Conservation (phyloP, 1,140 invertebrate genomes). For the Cotesia vestalis region DNA sequence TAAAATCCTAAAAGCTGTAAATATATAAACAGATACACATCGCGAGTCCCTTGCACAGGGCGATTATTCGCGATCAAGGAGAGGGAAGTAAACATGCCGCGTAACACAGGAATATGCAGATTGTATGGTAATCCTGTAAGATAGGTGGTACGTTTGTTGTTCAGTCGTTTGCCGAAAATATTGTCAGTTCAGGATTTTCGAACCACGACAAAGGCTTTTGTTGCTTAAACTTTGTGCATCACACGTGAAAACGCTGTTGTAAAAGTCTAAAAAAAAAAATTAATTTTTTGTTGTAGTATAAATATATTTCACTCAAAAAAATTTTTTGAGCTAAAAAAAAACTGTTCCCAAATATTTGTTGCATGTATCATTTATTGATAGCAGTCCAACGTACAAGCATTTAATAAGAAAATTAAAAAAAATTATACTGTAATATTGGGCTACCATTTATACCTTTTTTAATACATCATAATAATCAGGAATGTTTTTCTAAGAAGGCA, state of each 20-base stretch:
- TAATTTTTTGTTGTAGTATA: no score
- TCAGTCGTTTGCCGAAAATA: constrained; percentile 38
- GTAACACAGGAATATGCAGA: constrained; percentile 57
- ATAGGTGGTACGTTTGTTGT: constrained; percentile 56
- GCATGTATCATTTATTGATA: no score
- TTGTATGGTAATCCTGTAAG: constrained; percentile 60
- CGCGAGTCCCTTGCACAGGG: not conserved
- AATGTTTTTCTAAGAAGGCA: constrained; percentile 15
- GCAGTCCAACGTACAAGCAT: no score
- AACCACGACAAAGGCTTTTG: not conserved
- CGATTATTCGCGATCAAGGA: constrained; percentile 20
- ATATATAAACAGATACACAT: not conserved
- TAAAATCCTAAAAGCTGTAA: not conserved
- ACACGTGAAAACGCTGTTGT: no score
- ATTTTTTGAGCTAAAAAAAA: no score
- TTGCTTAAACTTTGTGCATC: not conserved
- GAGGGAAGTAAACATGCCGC: constrained; percentile 25
- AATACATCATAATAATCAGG: no score
- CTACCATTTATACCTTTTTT: not conserved
- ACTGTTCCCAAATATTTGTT: no score
- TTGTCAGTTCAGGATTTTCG: not conserved
- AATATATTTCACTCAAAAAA: no score
- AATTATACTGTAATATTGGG: no score
- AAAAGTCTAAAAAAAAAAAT: no score
- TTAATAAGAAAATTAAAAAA: no score